phyloP scores from a whole-genome alignment of 2,888 invertebrate genomes.

The Zhuqinia jingwanae region DNA sequence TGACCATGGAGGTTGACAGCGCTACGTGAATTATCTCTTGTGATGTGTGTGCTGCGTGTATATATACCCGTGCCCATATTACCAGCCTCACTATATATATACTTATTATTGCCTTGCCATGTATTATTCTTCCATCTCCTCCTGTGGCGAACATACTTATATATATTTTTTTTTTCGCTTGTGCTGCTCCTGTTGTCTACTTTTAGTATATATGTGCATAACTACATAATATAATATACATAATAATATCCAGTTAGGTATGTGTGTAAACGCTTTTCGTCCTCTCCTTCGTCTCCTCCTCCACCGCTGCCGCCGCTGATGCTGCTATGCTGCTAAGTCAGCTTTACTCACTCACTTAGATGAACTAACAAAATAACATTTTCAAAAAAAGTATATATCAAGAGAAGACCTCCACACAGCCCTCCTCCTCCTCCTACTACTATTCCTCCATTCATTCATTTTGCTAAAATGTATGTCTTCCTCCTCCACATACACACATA shows the following conservation, averaged over 20 bases:
- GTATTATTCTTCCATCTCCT: conserved; percentile 38
- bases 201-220: not conserved
- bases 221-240: too few species aligned
- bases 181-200: conserved; percentile 36
- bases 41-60: conserved; percentile 21
- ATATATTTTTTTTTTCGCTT: conserved; percentile 36
- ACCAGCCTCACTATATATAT: too few species aligned
- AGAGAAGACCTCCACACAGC: conserved; percentile 40
- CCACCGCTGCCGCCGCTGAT: not conserved
- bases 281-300: not conserved
- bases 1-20: conserved; percentile 68
- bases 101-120: too few species aligned
- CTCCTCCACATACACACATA: conserved; percentile 38
- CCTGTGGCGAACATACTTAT: conserved; percentile 22
- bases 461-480: conserved; percentile 55
- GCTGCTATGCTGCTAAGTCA: conserved; percentile 44
- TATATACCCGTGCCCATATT: conserved; percentile 20
- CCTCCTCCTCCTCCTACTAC: too few species aligned
- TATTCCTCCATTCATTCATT: conserved; percentile 53
- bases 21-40: conserved; percentile 61
- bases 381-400: conserved; percentile 25
- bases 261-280: too few species aligned
- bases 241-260: too few species aligned
- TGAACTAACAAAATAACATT: conserved; percentile 55
- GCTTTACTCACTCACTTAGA: conserved; percentile 43